A percentile compares a stretch with the other conserved stretches of the same genome.
phyloP scores from a whole-genome alignment of 2,113 vertebrate species.

The Caretta caretta region DNA sequence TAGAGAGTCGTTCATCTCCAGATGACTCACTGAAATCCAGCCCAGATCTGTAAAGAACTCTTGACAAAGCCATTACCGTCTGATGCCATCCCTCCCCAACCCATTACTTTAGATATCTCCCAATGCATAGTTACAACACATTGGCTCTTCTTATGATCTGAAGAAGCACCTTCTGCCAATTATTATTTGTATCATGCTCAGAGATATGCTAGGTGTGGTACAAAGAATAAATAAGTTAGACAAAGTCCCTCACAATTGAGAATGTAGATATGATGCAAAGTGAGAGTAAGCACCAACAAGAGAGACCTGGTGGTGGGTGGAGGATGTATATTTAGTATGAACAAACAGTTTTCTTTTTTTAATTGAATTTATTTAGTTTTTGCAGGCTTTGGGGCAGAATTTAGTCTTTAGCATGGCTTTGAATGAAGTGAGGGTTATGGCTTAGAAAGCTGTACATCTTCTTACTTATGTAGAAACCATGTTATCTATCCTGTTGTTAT shows the following conservation, averaged over 20 bases:
- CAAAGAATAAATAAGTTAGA: neutral
- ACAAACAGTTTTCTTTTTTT: neutral
- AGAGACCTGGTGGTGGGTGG: neutral
- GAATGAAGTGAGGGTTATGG: neutral
- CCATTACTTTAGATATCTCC: neutral
- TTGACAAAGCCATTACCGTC: neutral
- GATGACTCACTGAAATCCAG: neutral
- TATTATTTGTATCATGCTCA: neutral
- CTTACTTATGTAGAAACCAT: fast-evolving
- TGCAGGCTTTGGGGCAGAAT: neutral
- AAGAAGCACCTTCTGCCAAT: neutral
- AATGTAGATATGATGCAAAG: neutral
- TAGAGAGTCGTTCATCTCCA: neutral
- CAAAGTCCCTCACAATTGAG: neutral
- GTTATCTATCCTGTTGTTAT: neutral
- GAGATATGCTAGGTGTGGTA: neutral
- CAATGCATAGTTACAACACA: neutral
- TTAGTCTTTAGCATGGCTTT: neutral
- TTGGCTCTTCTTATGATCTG: neutral
- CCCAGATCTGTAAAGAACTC: neutral
- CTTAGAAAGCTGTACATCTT: neutral
- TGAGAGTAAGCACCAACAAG: neutral
- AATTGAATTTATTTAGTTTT: conserved; percentile 14
- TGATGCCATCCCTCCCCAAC: neutral
- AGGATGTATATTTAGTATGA: neutral